Conservation (phyloP, 2,888 invertebrate genomes). For the Scaptomyza caliginosa region DNA sequence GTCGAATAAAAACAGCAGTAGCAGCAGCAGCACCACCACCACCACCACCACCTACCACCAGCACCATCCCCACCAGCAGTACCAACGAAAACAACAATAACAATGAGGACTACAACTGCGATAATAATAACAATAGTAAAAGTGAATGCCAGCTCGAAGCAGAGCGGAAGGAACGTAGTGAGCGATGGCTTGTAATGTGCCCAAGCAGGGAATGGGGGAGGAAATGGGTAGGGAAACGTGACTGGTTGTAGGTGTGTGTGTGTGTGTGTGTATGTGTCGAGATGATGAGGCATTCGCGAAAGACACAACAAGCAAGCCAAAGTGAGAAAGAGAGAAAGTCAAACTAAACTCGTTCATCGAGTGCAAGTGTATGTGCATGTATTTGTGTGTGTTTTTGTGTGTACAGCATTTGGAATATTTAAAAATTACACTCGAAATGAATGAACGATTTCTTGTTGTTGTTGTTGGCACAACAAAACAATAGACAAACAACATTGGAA, state of each 20-base stretch:
- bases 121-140: constrained; percentile 73
- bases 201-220: background rate
- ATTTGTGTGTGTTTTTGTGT: constrained; percentile 1
- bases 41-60: constrained; percentile 54
- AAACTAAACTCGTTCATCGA: constrained; percentile 12
- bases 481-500: constrained; percentile 45
- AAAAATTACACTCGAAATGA: constrained; percentile 56
- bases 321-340: constrained; percentile 4
- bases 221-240: background rate
- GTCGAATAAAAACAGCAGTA: constrained; percentile 44
- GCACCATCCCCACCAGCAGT: constrained; percentile 12
- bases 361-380: background rate
- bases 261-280: constrained; percentile 8
- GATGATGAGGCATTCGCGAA: constrained; percentile 34
- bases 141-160: constrained; percentile 65
- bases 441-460: constrained; percentile 13
- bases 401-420: constrained; percentile 41
- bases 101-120: constrained; percentile 64
- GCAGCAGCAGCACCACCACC: constrained; percentile 59
- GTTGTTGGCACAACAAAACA: constrained; percentile 25
- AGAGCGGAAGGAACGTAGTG: constrained; percentile 60
- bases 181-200: constrained; percentile 55
- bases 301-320: constrained; percentile 13
- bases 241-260: constrained; percentile 34
- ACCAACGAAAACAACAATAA: constrained; percentile 37